Evolutionary conservation across 2,113 vertebrate species (phyloP), one percentile per base, ranked within the genome.

Genomic region (Trogon surrucura): DNA sequence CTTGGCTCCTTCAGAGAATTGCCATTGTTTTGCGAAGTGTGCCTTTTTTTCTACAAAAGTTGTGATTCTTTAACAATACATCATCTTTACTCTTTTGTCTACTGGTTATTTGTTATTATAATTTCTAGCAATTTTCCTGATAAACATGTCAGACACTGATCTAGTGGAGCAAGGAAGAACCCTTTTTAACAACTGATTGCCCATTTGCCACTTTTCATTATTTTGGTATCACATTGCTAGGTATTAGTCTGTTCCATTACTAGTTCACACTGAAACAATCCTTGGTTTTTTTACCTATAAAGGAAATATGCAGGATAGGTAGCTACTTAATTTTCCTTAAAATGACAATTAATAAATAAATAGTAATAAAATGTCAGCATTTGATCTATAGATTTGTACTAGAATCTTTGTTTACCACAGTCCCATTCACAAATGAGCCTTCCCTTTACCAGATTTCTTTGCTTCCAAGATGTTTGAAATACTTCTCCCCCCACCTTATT

Each of bases 401-500:
- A 70, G 13, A 56, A 16, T 77, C 13, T 73, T 61, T 50, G 21
- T 86, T 83, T 73, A 57, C 6, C 50, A 21, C 6, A 75, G 16
- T 29, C 23, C 9, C 48, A 38, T n/a, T 66, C 41, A 78, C 4
- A 17, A 66, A 36, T 13, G 3, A 80, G 32, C 7, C 2, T 7
- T 56, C 41, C 13, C 9, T 60, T 79, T 60, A 56, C 11, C 3
- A 82, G 7, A 50, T 8, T 51, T n/a, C 5, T 58, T 81, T 44
- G 3, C 5, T 85, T 82, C 53, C 58, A 66, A 73, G 74, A 9
- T 32, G 2, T 54, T 87, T 70, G 4, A 91, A 79, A 56, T 69
- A 26, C 3, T 60, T 65, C 16, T 18, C 8, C 9, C 16, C 8
- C 8, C 3, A 2, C 1, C 0, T 0, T 3, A 6, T 25, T 14